Evolutionary conservation across 2,113 vertebrate species (phyloP), one percentile per base, ranked within the genome.

Genomic region (Ochotona princeps): DNA sequence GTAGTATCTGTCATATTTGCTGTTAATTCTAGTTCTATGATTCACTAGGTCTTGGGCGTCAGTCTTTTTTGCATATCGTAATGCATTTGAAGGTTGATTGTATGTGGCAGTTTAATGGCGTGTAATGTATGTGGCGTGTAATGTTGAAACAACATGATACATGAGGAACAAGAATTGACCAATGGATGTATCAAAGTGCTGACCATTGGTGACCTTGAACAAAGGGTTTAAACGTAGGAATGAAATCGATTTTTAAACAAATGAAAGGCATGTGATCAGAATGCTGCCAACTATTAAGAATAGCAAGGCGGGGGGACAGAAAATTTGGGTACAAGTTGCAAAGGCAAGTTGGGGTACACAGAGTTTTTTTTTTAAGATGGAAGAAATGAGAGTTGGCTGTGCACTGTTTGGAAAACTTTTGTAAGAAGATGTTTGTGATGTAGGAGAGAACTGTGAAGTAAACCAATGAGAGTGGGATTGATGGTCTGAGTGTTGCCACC

Each of bases 21-120:
- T 60, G 63, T 76, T 70, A 80, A 75, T 54, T 90, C 32, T 70
- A 85, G 57, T 44, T 35, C 38, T 4, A 35, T 60, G 91, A 83
- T 35, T 89, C 18, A 79, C 57, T n/a, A 57, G 66, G 54, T 86
- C 32, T 73, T 80, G 79, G 90, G 61, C 23, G 61, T 76, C 44
- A 12, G 7, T 57, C 23, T 87, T 92, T 90, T 76, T 76, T 72
- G 15, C 49, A 74, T 8, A 73, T 90, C 44, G 82, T 65, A 82
- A 92, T 74, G 35, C 9, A 65, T 65, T 89, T 88, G 89, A 89
- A 14, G 74, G 12, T 83, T 66, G 44, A 72, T n/a, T 28, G 14
- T 25, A 35, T 83, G 70, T 69, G 63, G 86, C 28, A 66, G 12
- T 74, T 88, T 89, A 91, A 96, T n/a, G n/a, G n/a, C n/a, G n/a